Base-by-base conservation (phyloP, 2,888 invertebrate genomes). In the Chironomus riparius region DNA sequence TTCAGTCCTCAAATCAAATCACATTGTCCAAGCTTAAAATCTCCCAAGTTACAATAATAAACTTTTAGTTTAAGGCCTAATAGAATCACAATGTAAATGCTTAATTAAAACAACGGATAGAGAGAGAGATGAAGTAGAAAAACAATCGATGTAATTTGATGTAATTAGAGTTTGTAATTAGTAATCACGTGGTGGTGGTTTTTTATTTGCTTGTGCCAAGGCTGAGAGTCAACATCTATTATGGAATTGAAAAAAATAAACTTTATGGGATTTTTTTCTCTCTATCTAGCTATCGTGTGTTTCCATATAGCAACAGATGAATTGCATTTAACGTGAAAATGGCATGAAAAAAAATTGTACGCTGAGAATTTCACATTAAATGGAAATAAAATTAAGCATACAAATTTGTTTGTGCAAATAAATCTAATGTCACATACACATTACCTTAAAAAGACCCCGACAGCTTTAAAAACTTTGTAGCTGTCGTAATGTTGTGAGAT, bases 91-190 rank as follows among this genome's bases (percentile, higher is more conserved):
- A 68, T 18, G 38, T 38, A 38, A 38, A 68, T 21, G 47, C 48
- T 70, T 70, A 70, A 70, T 70, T 70, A 47, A 70, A 21, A n/a
- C 24, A 7, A 5, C 7, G 18, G 56, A 50, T 12, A 4, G 50
- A n/a, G n/a, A 56, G 56, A 56, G 50, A 50, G 15, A 56, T 56
- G 6, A 56, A 18, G 65, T 21, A 65, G 24, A 21, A 70, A 47
- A 70, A 70, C 70, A 70, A 70, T 70, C 47, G 47, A 47, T 15
- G 28, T 47, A 70, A 22, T 68, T 65, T 68, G 13, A 68, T 68
- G 68, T 68, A 68, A 68, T 68, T 68, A 28, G 68, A 24, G n/a
- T 38, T n/a, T n/a, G 68, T 22, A 68, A 70, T 70, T 70, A 70
- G 70, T 21, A 70, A 70, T 47, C 47, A 70, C 70, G 70, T 70